Base-by-base conservation (phyloP, 1,140 invertebrate species). In the Calliphora vicina region DNA sequence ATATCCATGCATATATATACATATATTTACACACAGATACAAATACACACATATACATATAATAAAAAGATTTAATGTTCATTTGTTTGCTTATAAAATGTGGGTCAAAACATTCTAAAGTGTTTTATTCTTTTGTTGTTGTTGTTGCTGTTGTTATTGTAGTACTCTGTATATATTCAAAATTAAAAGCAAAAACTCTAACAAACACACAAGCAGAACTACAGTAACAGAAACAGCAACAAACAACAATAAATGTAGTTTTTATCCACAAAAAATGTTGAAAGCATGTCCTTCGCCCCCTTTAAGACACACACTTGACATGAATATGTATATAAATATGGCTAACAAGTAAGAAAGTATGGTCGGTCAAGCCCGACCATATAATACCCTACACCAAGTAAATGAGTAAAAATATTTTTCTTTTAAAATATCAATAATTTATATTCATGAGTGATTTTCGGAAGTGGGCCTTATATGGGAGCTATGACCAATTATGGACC, bases 31-130 rank as follows among this genome's bases (percentile, higher is more conserved):
- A 23, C 4, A 23, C 5, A 23, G 20, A 10, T 10, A 8, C 61
- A 67, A 2, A 67, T 67, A 67, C n/a, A 67, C 23, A 67, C 8
- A 67, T 6, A 20, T 67, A 67, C 61, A 6, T 23, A 67, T 20
- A 67, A 23, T 67, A 67, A 67, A 67, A 67, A 67, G 61, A 67
- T 67, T 78, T 78, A 78, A 78, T 78, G 74, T 78, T 78, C 74
- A 78, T 78, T 78, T 78, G 35, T 78, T 78, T 78, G 35, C 42
- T 23, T 35, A 35, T 27, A 78, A 43, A 45, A 78, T 78, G 74
- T 78, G n/a, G 74, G 74, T 78, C 74, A 78, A 78, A n/a, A 78
- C 8, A 78, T 78, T 43, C 42, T 78, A 78, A 78, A 78, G 74
- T 78, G 74, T 42, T 78, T 43, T 76, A 8, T 6, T 6, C 9